Evolutionary conservation across 2,797 vertebrate genomes (phyloP).

Genomic region (Sciaenops ocellatus): DNA sequence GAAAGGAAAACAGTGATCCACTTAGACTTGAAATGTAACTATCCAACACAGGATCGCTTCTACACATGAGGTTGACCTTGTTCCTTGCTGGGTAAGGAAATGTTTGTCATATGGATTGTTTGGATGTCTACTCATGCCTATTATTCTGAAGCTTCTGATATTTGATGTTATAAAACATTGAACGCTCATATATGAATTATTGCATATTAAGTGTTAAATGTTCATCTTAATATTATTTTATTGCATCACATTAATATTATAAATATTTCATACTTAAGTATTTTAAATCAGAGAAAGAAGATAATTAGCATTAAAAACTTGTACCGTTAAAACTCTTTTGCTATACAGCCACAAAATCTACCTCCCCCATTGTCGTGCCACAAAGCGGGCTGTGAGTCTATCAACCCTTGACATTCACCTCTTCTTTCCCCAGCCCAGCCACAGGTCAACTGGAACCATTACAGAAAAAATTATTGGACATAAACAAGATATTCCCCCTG

Average conservation of each 20-base stretch:
- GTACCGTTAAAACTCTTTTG: background rate
- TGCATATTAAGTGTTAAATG: background rate
- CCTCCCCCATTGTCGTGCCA: background rate
- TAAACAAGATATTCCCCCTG: slow-evolving; percentile 77
- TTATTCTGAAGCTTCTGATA: background rate
- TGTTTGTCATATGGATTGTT: slow-evolving; percentile 31
- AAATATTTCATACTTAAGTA: background rate
- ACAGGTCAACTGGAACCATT: slow-evolving; percentile 64
- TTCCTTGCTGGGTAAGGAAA: slow-evolving; percentile 31
- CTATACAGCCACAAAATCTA: background rate
- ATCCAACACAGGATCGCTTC: slow-evolving; percentile 35
- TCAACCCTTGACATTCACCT: slow-evolving; percentile 28
- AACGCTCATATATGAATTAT: background rate
- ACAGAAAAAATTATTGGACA: slow-evolving; percentile 64
- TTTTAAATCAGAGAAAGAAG: background rate
- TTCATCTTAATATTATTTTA: background rate
- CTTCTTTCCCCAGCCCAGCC: slow-evolving; percentile 23
- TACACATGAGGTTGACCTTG: slow-evolving; percentile 66
- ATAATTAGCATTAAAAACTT: background rate
- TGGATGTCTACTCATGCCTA: background rate
- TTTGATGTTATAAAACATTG: background rate
- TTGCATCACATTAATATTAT: background rate
- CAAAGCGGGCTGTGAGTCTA: background rate
- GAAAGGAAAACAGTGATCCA: slow-evolving; percentile 60
- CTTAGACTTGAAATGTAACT: slow-evolving; percentile 62